phyloP scores from a whole-genome alignment of 2,113 vertebrate species.

The Rostratula benghalensis region DNA sequence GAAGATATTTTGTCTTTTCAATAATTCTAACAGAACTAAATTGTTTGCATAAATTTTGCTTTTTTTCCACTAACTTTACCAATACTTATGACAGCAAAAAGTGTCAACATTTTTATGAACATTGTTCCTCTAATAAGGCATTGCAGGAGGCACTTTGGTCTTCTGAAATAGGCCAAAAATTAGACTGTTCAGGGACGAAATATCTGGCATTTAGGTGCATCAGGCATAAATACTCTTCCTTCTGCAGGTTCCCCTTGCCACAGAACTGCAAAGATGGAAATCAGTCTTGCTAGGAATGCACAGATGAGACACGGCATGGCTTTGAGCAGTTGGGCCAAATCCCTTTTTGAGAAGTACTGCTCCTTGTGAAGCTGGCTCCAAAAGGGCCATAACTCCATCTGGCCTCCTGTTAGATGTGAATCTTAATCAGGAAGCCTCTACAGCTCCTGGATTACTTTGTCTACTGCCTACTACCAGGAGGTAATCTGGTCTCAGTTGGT shows the following conservation, averaged over 20 bases:
- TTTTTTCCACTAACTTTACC: background rate
- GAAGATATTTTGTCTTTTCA: background rate
- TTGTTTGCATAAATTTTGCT: constrained; percentile 29
- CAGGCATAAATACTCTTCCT: background rate
- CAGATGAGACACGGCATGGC: background rate
- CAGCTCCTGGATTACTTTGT: background rate
- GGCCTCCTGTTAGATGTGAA: background rate
- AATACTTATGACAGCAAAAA: background rate
- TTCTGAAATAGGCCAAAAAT: background rate
- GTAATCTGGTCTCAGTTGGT: background rate
- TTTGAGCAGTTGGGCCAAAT: background rate
- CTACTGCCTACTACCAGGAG: background rate
- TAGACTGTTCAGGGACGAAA: background rate
- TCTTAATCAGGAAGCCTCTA: background rate
- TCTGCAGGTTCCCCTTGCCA: background rate
- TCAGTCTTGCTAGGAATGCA: background rate
- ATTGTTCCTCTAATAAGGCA: background rate
- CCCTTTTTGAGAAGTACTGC: background rate
- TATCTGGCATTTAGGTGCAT: background rate
- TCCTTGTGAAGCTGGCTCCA: background rate
- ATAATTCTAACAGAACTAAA: constrained; percentile 8
- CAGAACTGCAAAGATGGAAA: rapidly evolving
- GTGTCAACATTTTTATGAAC: background rate
- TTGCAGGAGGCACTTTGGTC: background rate
- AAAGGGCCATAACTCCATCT: background rate